A percentile compares a stretch with the other conserved stretches of the same genome.
Conservation (phyloP, 2,113 vertebrate species). For the Phycodurus eques region DNA sequence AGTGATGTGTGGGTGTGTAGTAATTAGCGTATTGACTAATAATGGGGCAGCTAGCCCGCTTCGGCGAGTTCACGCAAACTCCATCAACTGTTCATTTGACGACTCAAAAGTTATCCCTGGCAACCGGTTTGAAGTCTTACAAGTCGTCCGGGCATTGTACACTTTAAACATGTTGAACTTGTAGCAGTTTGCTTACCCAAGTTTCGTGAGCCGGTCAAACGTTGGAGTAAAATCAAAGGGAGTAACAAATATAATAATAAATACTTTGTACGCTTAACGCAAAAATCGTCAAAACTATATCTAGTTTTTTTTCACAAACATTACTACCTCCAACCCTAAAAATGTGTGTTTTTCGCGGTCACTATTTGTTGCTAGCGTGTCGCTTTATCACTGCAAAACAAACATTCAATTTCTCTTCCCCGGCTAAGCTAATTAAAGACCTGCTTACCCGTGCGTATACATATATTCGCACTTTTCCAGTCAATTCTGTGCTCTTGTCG, state of each 20-base stretch:
- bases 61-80: slow-evolving; percentile 7
- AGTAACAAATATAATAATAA: neutral
- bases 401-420: neutral
- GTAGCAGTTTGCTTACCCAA: neutral
- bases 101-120: neutral
- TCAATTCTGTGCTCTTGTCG: slow-evolving; percentile 12
- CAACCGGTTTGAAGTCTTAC: neutral
- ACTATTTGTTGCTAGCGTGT: fast-evolving
- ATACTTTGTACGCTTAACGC: neutral
- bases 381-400: neutral
- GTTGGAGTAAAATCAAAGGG: neutral
- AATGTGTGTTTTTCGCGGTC: neutral
- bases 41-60: neutral
- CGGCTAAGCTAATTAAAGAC: neutral
- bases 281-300: neutral
- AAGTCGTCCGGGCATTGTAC: neutral
- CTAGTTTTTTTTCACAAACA: neutral
- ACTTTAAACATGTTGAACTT: neutral
- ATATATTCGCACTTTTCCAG: neutral
- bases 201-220: neutral
- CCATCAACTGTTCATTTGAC: neutral
- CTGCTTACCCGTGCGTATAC: slow-evolving; percentile 19
- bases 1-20: neutral
- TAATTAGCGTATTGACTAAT: neutral
- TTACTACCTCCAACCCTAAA: neutral